Evolutionary conservation across 2,888 invertebrate species (phyloP).

Genomic region (Drosophila greeni): DNA sequence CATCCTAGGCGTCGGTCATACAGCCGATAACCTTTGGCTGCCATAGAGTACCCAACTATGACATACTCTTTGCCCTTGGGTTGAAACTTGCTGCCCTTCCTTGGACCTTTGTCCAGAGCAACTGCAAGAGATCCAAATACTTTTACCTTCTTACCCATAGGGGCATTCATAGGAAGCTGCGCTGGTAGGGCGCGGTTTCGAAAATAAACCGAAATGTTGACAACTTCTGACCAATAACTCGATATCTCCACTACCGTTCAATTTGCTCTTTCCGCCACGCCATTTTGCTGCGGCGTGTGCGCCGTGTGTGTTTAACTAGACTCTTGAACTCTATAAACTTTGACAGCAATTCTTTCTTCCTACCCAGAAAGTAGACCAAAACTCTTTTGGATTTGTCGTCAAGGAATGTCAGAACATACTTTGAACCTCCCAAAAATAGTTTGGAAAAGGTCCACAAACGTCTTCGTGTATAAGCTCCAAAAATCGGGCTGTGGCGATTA

Average conservation of each 20-base stretch:
- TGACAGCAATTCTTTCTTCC: background rate
- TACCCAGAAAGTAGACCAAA: background rate
- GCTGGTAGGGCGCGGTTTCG: too few species aligned
- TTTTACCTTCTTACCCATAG: background rate
- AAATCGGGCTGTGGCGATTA: too few species aligned
- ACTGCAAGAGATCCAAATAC: background rate
- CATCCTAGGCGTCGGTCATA: too few species aligned
- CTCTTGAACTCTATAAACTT: background rate
- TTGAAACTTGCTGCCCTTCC: background rate
- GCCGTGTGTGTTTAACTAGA: background rate
- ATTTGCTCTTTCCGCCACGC: background rate
- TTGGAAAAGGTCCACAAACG: conserved; percentile 3
- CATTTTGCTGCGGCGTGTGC: background rate
- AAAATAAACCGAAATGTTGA: background rate
- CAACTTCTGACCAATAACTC: conserved; percentile 4
- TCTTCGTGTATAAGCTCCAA: background rate
- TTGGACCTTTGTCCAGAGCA: background rate
- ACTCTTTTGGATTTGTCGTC: background rate
- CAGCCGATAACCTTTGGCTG: background rate
- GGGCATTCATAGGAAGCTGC: too few species aligned
- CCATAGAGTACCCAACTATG: background rate
- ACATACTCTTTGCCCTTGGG: background rate
- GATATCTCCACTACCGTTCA: background rate
- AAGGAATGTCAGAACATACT: background rate
- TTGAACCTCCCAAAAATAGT: background rate